phyloP scores from a whole-genome alignment of 2,888 invertebrate genomes.

The Carabus problematicus region DNA sequence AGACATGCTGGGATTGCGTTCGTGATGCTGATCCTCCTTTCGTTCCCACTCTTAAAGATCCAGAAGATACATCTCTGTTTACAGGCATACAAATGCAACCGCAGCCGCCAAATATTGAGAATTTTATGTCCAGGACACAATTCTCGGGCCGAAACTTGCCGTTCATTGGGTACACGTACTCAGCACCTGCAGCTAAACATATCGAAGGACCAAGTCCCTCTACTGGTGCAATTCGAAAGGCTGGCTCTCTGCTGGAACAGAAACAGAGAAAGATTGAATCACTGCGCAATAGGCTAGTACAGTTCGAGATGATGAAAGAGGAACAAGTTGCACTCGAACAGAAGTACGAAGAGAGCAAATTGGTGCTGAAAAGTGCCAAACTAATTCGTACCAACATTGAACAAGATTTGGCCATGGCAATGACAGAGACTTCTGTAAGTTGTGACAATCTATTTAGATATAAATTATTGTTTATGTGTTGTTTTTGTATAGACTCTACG shows the following conservation, averaged over 20 bases:
- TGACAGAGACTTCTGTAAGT: constrained; percentile 63
- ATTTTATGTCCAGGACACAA: constrained; percentile 66
- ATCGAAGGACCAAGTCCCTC: neutral
- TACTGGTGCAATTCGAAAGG: constrained; percentile 48
- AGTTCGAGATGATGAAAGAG: constrained; percentile 58
- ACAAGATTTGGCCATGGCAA: constrained; percentile 67
- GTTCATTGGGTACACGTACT: constrained; percentile 74
- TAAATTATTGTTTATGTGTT: constrained; percentile 6
- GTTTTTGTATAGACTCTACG: constrained; percentile 53
- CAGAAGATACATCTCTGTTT: constrained; percentile 83
- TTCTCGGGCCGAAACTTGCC: constrained; percentile 79
- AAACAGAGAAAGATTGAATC: constrained; percentile 66
- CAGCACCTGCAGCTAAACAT: constrained; percentile 50
- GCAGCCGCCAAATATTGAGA: constrained; percentile 65
- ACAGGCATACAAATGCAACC: constrained; percentile 63
- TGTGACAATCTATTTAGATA: constrained; percentile 27
- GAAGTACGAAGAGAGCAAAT: constrained; percentile 57
- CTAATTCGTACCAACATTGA: constrained; percentile 67
- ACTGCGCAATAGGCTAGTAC: constrained; percentile 64
- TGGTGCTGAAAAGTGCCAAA: constrained; percentile 61
- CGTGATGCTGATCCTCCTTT: constrained; percentile 76
- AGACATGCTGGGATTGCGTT: constrained; percentile 65
- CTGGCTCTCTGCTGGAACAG: constrained; percentile 53
- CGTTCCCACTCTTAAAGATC: constrained; percentile 76
- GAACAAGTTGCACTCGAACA: constrained; percentile 58